Conservation (phyloP, 2,797 vertebrate genomes). For the Lagodon rhomboides region DNA sequence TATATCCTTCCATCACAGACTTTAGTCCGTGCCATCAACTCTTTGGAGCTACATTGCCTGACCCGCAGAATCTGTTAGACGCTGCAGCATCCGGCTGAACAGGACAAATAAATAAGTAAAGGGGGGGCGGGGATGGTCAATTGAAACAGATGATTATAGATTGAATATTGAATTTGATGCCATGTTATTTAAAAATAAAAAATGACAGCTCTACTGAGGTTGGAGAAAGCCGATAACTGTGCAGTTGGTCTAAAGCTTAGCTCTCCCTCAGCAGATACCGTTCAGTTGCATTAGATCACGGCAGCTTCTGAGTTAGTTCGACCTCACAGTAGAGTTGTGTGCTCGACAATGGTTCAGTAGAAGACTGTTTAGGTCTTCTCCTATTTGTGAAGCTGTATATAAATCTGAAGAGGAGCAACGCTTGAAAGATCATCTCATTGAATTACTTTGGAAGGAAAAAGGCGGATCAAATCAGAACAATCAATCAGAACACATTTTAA, state of each 20-base stretch:
- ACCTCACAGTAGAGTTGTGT: neutral
- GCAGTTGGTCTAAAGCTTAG: neutral
- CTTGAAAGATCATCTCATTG: neutral
- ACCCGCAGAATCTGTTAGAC: no score
- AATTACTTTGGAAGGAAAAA: neutral
- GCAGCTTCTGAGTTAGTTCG: neutral
- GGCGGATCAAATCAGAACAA: no score
- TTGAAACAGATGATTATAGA: neutral
- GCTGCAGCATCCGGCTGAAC: no score
- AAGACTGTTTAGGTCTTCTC: neutral
- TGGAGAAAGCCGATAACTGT: neutral
- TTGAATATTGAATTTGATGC: neutral
- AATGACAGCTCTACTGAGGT: neutral
- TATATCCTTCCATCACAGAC: no score
- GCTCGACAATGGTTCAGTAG: neutral
- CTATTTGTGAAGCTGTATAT: slow-evolving; percentile 1
- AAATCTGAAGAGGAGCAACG: neutral
- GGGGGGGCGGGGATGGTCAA: no score
- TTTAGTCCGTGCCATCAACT: no score
- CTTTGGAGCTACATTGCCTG: no score
- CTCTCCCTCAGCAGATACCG: neutral
- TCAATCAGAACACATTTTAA: neutral
- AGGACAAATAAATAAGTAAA: no score
- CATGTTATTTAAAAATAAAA: neutral
- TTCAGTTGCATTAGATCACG: neutral